These are phyloP conservation scores for human (Homo sapiens) DNA, from an alignment of 2,113 vertebrate genomes.

Conservation along the genomic window GRCh38 chr16:25927501-25928000, in stretches of 20 bases:
- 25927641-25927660: neutral
- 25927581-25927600: neutral
- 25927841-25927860: neutral
- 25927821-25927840: neutral
- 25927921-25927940: no score
- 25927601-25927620: neutral
- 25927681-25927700: neutral
- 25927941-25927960: no score
- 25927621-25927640: neutral
- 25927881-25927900: neutral
- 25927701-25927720: neutral
- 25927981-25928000: no score
- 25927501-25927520: neutral
- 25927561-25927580: neutral
- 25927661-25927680: neutral
- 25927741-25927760: neutral
- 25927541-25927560: neutral
- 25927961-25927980: no score
- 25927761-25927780: neutral
- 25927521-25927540: neutral
- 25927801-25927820: neutral
- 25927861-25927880: neutral
- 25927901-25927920: neutral
- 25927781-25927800: neutral
- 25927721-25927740: neutral